Evolutionary conservation across 2,113 vertebrate genomes (phyloP).

Genomic region (Protomyctophum bolini): DNA sequence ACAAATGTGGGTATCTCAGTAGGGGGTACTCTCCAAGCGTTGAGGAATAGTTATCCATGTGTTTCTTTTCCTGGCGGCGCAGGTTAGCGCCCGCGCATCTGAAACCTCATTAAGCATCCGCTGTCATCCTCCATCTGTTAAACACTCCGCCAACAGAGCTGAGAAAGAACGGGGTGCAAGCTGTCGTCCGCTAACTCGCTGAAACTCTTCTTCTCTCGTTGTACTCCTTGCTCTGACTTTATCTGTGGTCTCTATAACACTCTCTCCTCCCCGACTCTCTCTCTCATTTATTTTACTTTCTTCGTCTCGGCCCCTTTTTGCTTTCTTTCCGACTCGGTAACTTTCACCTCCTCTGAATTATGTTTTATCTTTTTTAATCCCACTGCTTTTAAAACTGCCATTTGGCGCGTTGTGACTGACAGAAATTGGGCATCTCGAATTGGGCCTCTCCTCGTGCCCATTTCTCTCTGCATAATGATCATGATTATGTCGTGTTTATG

Average conservation of each 20-base stretch:
- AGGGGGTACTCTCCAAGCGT: slow-evolving; percentile 53
- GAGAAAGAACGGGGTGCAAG: slow-evolving; percentile 45
- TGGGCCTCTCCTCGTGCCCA: slow-evolving; percentile 16
- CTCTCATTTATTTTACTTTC: slow-evolving; percentile 13
- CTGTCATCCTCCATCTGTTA: slow-evolving; percentile 79
- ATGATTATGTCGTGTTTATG: slow-evolving; percentile 55
- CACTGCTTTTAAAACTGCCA: slow-evolving; percentile 11
- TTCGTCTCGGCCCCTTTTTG: not conserved
- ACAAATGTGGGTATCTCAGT: slow-evolving; percentile 64
- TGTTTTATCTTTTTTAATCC: not conserved
- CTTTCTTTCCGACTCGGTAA: slow-evolving; percentile 6
- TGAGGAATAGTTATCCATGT: slow-evolving; percentile 73
- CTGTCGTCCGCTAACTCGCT: slow-evolving; percentile 46
- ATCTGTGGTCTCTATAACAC: not conserved
- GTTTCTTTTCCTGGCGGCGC: slow-evolving; percentile 72
- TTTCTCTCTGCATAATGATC: slow-evolving; percentile 63
- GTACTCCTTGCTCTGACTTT: not conserved
- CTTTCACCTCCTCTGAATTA: not conserved
- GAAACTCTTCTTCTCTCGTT: slow-evolving; percentile 14
- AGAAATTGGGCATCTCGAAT: slow-evolving; percentile 26
- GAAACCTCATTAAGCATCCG: slow-evolving; percentile 78
- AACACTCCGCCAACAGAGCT: slow-evolving; percentile 65
- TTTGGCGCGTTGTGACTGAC: slow-evolving; percentile 18
- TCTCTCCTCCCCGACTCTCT: slow-evolving; percentile 2
- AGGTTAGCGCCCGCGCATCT: slow-evolving; percentile 71